These are phyloP conservation scores for Nixonia krombeini DNA, from an alignment of 1,140 invertebrate species.

Conservation along the genomic window DNA sequence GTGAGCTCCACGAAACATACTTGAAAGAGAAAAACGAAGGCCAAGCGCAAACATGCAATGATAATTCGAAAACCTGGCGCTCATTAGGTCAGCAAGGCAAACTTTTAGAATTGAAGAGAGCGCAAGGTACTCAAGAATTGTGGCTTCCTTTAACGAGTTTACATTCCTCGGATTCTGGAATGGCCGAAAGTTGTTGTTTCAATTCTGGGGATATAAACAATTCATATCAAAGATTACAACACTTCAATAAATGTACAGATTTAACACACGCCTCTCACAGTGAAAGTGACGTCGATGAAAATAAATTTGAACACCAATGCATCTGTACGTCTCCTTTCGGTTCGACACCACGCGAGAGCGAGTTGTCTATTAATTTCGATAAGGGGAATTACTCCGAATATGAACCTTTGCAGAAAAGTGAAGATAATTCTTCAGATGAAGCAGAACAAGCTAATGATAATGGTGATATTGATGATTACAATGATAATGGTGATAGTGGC, in stretches of 20 bases:
- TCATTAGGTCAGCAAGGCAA: slow-evolving; percentile 25
- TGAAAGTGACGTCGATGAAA: slow-evolving; percentile 76
- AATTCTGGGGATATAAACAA: slow-evolving; percentile 59
- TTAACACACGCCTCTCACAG: slow-evolving; percentile 45
- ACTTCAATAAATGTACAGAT: slow-evolving; percentile 30
- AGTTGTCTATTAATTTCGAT: not conserved
- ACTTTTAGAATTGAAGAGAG: slow-evolving; percentile 11
- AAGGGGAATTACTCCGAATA: not conserved
- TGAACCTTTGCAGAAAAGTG: not conserved
- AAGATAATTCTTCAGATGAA: not conserved
- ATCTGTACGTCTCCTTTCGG: slow-evolving; percentile 81
- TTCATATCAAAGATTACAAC: slow-evolving; percentile 53
- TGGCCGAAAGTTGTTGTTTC: slow-evolving; percentile 81
- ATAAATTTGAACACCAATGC: slow-evolving; percentile 79
- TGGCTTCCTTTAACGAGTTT: slow-evolving; percentile 55
- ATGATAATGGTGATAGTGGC: too few relatives aligned
- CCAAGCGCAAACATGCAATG: not conserved
- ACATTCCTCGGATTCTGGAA: slow-evolving; percentile 84
- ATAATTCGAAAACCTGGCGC: slow-evolving; percentile 42
- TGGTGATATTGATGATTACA: too few relatives aligned
- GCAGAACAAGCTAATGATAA: not conserved
- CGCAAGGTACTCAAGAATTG: slow-evolving; percentile 10
- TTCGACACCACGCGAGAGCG: slow-evolving; percentile 74
- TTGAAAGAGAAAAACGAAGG: not conserved
- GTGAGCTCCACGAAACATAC: slow-evolving; percentile 1